phyloP scores from a whole-genome alignment of 2,113 vertebrate genomes.

The Psammodynastes pulverulentus region DNA sequence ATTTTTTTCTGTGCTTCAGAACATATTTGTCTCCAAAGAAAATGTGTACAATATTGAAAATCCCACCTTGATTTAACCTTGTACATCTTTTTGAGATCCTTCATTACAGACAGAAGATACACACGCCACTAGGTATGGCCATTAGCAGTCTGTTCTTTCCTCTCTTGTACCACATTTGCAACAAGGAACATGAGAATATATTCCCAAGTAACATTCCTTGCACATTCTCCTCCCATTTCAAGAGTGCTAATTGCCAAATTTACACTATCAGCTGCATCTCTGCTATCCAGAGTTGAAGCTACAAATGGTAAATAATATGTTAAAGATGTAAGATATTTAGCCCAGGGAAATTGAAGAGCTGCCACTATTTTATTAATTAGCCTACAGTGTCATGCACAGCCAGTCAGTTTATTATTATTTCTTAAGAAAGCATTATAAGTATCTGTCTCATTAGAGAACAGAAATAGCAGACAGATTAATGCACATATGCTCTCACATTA shows the following conservation, averaged over 20 bases:
- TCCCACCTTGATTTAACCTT: background rate
- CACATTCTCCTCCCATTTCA: slow-evolving; percentile 32
- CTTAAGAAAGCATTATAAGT: slow-evolving; percentile 57
- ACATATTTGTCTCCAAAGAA: background rate
- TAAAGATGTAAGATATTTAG: background rate
- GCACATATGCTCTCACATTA: slow-evolving; percentile 65
- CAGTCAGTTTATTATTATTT: slow-evolving; percentile 56
- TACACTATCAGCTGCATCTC: slow-evolving; percentile 4
- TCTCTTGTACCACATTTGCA: background rate
- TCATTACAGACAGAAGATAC: background rate
- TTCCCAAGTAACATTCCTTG: slow-evolving; percentile 24
- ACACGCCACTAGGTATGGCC: slow-evolving; percentile 73
- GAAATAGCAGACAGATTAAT: slow-evolving; percentile 64
- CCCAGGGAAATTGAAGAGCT: slow-evolving; percentile 47
- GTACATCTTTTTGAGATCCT: background rate
- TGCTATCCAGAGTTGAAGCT: slow-evolving; percentile 29
- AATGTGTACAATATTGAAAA: background rate
- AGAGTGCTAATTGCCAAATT: slow-evolving; percentile 42
- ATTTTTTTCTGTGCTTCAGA: background rate
- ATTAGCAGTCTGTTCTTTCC: slow-evolving; percentile 65
- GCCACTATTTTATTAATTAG: slow-evolving; percentile 58
- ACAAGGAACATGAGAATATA: background rate
- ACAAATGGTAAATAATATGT: slow-evolving; percentile 23
- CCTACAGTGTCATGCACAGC: slow-evolving; percentile 28
- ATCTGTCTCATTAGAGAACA: slow-evolving; percentile 64